Evolutionary conservation across 1,140 invertebrate species (phyloP).

Genomic region (Calephelis virginiensis): DNA sequence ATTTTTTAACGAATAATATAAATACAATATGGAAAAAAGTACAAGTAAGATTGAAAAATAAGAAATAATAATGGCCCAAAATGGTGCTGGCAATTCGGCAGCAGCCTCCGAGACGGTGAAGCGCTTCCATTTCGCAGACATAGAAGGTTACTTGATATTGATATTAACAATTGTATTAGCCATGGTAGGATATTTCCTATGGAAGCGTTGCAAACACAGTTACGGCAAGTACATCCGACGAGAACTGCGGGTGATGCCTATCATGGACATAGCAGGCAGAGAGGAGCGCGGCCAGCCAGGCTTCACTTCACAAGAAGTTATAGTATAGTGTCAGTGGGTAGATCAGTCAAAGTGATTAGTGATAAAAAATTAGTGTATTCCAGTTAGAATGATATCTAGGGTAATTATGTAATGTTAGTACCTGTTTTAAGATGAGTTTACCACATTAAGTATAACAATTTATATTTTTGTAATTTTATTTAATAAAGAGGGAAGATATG

Average conservation of each 20-base stretch:
- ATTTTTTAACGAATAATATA: no score
- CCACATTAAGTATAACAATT: no score
- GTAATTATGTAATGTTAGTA: neutral
- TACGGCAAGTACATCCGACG: neutral
- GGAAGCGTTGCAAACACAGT: neutral
- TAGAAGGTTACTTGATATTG: slow-evolving; percentile 2
- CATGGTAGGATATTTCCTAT: slow-evolving; percentile 2
- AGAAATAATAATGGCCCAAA: no score
- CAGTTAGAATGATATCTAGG: neutral
- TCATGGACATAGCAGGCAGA: neutral
- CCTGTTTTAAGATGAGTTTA: no score
- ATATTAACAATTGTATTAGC: slow-evolving; percentile 1
- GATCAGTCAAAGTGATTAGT: slow-evolving; percentile 8
- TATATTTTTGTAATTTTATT: no score
- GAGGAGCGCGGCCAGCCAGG: neutral
- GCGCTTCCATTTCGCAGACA: neutral
- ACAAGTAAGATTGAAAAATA: no score
- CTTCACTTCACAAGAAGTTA: neutral
- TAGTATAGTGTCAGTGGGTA: neutral
- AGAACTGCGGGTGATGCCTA: slow-evolving; percentile 2
- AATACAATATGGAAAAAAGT: no score
- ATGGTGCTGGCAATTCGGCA: neutral
- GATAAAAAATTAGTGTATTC: slow-evolving; percentile 1
- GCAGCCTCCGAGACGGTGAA: neutral
- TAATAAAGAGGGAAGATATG: no score